phyloP scores from a whole-genome alignment of 2,113 vertebrate species.

The Athene cunicularia region DNA sequence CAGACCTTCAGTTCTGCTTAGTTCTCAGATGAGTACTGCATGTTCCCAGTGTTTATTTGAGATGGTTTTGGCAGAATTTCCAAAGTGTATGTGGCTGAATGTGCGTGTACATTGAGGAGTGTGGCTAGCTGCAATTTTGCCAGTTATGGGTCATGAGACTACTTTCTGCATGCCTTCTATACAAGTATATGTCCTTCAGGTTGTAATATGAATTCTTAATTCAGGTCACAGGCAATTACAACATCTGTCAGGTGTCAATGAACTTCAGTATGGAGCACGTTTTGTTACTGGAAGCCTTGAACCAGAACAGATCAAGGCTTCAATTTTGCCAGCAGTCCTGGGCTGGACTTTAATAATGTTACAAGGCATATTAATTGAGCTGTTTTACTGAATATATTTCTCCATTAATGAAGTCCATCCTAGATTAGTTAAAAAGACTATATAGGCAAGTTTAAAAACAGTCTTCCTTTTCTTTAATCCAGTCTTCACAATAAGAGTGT shows the following conservation, averaged over 20 bases:
- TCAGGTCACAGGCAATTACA: neutral
- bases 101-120: neutral
- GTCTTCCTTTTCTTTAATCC: neutral
- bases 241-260: neutral
- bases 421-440: slow-evolving; percentile 40
- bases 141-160: neutral
- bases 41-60: neutral
- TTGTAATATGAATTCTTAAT: neutral
- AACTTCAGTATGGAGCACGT: neutral
- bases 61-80: neutral
- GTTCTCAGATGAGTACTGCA: neutral
- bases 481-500: neutral
- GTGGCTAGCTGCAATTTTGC: neutral
- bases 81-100: neutral
- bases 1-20: neutral
- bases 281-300: slow-evolving; percentile 50
- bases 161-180: neutral
- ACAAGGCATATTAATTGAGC: slow-evolving; percentile 10
- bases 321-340: slow-evolving; percentile 53
- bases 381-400: slow-evolving; percentile 17
- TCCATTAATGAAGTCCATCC: slow-evolving; percentile 60
- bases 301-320: slow-evolving; percentile 12
- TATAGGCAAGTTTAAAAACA: neutral
- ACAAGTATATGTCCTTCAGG: neutral
- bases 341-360: slow-evolving; percentile 31